Evolutionary conservation across 2,888 invertebrate genomes (phyloP), one percentile per base, ranked within the genome.

Genomic region (Notodonta dromedarius): DNA sequence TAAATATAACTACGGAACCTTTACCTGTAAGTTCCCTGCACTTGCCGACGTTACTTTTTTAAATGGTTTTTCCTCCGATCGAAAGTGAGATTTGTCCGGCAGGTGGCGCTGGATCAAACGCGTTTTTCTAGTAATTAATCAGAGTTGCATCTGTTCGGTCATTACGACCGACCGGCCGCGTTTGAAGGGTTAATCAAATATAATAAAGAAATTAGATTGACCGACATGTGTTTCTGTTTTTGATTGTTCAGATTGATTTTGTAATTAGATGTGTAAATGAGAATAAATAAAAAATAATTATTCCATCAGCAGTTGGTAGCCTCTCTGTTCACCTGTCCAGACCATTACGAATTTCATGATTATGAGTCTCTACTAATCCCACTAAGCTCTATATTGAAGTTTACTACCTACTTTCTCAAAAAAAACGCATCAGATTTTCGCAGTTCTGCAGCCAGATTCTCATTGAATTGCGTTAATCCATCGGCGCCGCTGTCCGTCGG

Each of bases 161-260:
- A 92, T 91, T 91, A 91, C 85, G 77, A 71, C 71, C 77, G 74
- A 71, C 63, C 70, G 64, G 63, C 66, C 69, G 71, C 73, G 73
- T 87, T 86, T 88, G 87, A 91, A 90, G 92, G 91, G 91, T 90
- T 92, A 91, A 91, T 93, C 91, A 93, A 92, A 92, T 87, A 90
- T 90, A 91, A 92, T 93, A 91, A 92, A 93, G 92, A 89, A 90
- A 93, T 93, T 92, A 91, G 87, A 83, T 76, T 76, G 84, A 83
- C 77, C 83, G 86, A 76, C 89, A 89, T 90, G 88, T 89, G 91
- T 84, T 84, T 81, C 74, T 60, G 63, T 59, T 72, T 59, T 63
- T 63, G 68, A 68, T 44, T 56, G 11, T 56, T 5, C 5, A 44
- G 6, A 24, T 56, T 42, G 42, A 44, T 6, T 12, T 53, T 56